Base-by-base conservation (phyloP, 2,797 vertebrate genomes). In the Bovichtus diacanthus region DNA sequence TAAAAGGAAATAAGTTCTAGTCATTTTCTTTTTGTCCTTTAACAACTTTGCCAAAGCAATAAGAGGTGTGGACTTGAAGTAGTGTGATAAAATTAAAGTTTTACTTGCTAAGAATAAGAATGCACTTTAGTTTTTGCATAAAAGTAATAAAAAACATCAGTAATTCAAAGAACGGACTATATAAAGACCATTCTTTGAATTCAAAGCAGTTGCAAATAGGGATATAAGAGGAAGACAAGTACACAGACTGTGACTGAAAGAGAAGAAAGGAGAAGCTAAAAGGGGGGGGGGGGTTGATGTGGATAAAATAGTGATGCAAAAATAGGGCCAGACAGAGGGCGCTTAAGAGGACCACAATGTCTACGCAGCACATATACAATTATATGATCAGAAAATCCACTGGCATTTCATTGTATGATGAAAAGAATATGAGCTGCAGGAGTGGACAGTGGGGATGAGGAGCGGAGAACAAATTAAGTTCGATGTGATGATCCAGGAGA, bases 301-400 rank as follows among this genome's bases (percentile, higher is more conserved):
- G 60, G 58, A 70, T 39, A 7, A 65, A 70, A 72, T 34, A 71
- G 49, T 43, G 43, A 81, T 71, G 31, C 60, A 68, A 85, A 76
- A 74, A 78, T 25, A 71, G 11, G 41, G 15, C 19, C 15, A 65
- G 56, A 70, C 54, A 61, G 61, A 68, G 41, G 29, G n/a, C 29
- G 34, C 54, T 65, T 50, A 44, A 55, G 34, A 63, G 23, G 49
- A 68, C 36, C 51, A 9, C 36, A 36, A 9, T 34, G 23, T 55
- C 69, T 76, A 41, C n/a, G 29, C 15, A 51, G 65, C 70, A 74
- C 54, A 80, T 70, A 78, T 76, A 59, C 59, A 68, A 81, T 69
- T 36, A 78, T 58, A 68, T 10, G 77, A 84, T 70, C 9, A 76
- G 64, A 78, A 71, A 55, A 70, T 58, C 66, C 47, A 50, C 54